Evolutionary conservation across 2,113 vertebrate genomes (phyloP), one percentile per base, ranked within the genome.

Genomic region (Eonycteris spelaea): DNA sequence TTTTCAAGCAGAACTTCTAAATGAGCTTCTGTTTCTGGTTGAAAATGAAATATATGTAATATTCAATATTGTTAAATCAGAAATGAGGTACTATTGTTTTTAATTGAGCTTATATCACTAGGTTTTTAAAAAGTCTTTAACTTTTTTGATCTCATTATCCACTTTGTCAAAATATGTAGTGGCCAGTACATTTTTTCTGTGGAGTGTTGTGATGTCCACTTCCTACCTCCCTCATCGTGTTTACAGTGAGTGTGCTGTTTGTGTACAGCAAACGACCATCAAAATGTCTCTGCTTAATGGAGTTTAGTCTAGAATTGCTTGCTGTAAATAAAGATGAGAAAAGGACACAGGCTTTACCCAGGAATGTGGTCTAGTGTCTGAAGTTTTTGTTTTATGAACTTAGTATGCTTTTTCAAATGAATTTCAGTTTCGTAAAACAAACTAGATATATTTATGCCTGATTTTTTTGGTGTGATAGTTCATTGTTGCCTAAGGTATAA

Each of bases 221-320:
- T 98, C 98, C 97, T 98, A 95, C 98, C 98, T 98, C 98, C 98
- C 85, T 98, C 97, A 96, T 38, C 97, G 94, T 98, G 98, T 98
- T 99, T 98, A 99, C 57, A 98, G 91, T 94, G 95, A 98, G 95
- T 84, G 67, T 43, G 86, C 92, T 98, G 79, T 98, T 97, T 98
- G 97, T 98, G 73, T 98, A 97, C 96, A 95, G 0, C 91, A 14
- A 91, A 74, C 86, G 65, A 82, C 95, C 95, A 96, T 98, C 98
- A 97, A 94, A 97, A 97, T 97, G 95, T 94, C 93, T 91, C 70
- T 98, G 93, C 98, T 98, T 98, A 98, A 98, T 98, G 79, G 90
- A 98, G 98, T 98, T 99, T 99, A 99, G 98, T 98, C 98, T 99
- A 97, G 95, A 97, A 97, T 89, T 96, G 65, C 88, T 98, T 93